Evolutionary conservation across 2,888 invertebrate species (phyloP), one percentile per base, ranked within the genome.

Genomic region (Serripes groenlandicus): DNA sequence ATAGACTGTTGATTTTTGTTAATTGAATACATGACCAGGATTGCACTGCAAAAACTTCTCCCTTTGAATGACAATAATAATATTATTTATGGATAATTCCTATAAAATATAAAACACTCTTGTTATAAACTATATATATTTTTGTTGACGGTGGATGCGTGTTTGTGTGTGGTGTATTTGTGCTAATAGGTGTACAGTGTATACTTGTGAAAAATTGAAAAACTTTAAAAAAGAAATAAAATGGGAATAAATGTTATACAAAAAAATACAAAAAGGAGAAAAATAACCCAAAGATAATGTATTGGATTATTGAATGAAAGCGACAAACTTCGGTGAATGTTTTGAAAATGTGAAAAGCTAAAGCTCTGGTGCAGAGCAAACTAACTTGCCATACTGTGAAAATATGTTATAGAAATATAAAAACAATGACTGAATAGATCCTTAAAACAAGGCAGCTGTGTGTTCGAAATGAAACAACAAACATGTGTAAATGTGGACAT

Each of bases 131-230:
- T 28, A 66, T 66, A 66, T 66, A 66, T 66, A 42, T 66, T 66
- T 66, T 66, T 66, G 66, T 66, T 66, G 66, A 66, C 49, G 42
- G 37, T 42, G 42, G 26, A 66, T 42, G 66, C 15, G 66, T 66
- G 62, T 62, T 11, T 30, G 42, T 15, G 18, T 9, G 9, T n/a
- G 15, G 62, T 62, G 62, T 62, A 26, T n/a, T 3, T 66, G 42
- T 37, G 32, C 34, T 66, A 5, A 66, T 26, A 32, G 66, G 42
- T 42, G 42, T 37, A 42, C n/a, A 42, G 23, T 1, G 49, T 42
- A 35, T 30, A 35, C n/a, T 66, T 66, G 15, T n/a, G 35, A 35
- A 66, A 66, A 66, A 37, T 66, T n/a, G 34, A 42, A n/a, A 66
- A 37, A 49, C 18, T 49, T 42, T 56, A 26, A 56, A 11, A 15